Evolutionary conservation across 1,140 invertebrate genomes (phyloP).

Genomic region (Mycetomoellerius zeteki): DNA sequence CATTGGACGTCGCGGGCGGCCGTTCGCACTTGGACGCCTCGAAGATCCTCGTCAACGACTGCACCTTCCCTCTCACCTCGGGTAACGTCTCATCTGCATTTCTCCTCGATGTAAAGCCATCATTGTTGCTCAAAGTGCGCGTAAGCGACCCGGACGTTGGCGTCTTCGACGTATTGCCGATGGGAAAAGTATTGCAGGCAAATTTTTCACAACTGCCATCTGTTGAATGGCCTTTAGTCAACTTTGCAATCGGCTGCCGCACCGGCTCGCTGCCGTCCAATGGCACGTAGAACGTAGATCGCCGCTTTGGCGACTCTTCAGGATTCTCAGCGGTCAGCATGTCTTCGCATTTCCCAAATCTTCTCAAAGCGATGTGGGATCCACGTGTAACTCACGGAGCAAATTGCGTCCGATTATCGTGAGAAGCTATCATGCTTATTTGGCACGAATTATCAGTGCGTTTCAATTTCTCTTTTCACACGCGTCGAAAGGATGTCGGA

Average conservation of each 20-base stretch:
- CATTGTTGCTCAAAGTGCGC: slow-evolving; percentile 81
- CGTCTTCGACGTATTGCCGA: slow-evolving; percentile 60
- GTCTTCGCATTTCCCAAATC: slow-evolving; percentile 64
- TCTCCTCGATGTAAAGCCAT: slow-evolving; percentile 59
- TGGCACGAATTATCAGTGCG: not conserved
- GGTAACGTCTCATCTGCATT: slow-evolving; percentile 61
- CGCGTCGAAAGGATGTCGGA: not conserved
- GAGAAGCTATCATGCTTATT: not conserved
- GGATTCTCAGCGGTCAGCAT: slow-evolving; percentile 76
- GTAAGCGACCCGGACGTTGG: slow-evolving; percentile 64
- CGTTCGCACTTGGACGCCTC: slow-evolving; percentile 78
- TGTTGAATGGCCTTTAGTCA: slow-evolving; percentile 73
- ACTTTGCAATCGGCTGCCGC: slow-evolving; percentile 74
- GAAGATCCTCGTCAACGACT: slow-evolving; percentile 85
- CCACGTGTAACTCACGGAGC: not conserved
- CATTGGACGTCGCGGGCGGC: not conserved
- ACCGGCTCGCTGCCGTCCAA: slow-evolving; percentile 80
- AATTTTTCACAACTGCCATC: slow-evolving; percentile 74
- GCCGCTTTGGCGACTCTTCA: slow-evolving; percentile 84
- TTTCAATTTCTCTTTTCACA: not conserved
- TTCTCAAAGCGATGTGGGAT: not conserved
- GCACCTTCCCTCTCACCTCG: slow-evolving; percentile 83
- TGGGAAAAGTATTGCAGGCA: slow-evolving; percentile 81
- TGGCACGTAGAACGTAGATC: slow-evolving; percentile 87
- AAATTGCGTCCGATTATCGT: not conserved